Evolutionary conservation across 2,113 vertebrate species (phyloP), one percentile per base, ranked within the genome.

Genomic region (Sinocyclocheilus grahami): DNA sequence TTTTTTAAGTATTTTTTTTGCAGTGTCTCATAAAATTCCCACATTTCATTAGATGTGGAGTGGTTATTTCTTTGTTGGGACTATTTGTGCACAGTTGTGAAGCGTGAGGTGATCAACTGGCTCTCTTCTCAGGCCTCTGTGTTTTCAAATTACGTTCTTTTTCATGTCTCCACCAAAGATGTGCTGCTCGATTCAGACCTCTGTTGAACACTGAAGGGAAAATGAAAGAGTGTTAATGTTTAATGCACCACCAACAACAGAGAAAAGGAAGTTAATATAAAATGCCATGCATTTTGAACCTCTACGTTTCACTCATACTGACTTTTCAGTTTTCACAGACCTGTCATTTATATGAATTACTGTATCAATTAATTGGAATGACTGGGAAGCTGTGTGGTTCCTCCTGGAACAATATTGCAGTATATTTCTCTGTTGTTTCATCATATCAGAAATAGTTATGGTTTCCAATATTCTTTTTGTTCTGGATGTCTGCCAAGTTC

Each of bases 341-440:
- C 83, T 86, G 86, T 77, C 86, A 83, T 87, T 89, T 83, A 85
- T n/a, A 10, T 71, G 84, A 87, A 86, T 89, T 86, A 89, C 86
- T 83, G 53, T 87, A 85, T 87, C 88, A 85, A 89, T 89, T 87
- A 89, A 89, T 89, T 89, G 83, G 22, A 78, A 85, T 85, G 88
- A 75, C 86, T 87, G 81, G 85, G 53, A 84, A 85, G 69, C 62
- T 42, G 78, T 4, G 27, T 30, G 72, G 72, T 84, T 85, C 83
- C 83, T 85, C 86, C n/a, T 83, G 83, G 55, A 79, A 51, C 83
- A 82, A 74, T 65, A 78, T 85, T 87, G 55, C 83, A 80, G 74
- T 65, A 71, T 78, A 58, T 89, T 87, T 85, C 83, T 87, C 78
- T 85, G 75, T 86, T 85, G 86, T 89, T 89, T 87, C 88, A 86